A percentile compares a stretch with the other conserved stretches of the same genome.
Conservation (phyloP, 2,888 invertebrate genomes). For the Lochmaea crataegi region DNA sequence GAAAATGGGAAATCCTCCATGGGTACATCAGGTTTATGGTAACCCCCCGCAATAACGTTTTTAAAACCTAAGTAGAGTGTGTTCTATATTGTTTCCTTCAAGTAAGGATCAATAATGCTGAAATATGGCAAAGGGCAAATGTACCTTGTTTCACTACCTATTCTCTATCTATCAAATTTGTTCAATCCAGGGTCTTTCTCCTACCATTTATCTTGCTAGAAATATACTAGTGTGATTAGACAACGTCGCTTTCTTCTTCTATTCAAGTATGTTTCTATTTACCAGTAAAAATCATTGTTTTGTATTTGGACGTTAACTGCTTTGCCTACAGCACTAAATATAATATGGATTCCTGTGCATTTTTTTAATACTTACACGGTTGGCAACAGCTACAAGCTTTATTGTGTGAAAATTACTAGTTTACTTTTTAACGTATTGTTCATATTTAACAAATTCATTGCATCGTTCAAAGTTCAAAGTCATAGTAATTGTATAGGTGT, state of each 20-base stretch:
- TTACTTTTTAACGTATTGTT: not conserved
- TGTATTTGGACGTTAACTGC: slow-evolving; percentile 41
- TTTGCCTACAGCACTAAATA: slow-evolving; percentile 47
- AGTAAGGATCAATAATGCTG: too few species aligned
- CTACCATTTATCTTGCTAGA: too few species aligned
- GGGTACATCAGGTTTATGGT: too few species aligned
- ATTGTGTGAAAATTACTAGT: slow-evolving; percentile 11
- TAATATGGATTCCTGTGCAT: slow-evolving; percentile 33
- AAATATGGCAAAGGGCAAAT: too few species aligned
- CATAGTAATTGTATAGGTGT: not conserved
- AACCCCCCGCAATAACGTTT: too few species aligned
- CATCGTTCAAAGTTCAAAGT: not conserved
- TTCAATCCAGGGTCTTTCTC: too few species aligned
- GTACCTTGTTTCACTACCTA: too few species aligned
- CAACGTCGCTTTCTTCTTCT: not conserved
- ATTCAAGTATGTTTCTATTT: not conserved
- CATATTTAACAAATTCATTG: slow-evolving; percentile 7
- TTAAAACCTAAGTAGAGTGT: too few species aligned
- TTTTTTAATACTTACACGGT: slow-evolving; percentile 17
- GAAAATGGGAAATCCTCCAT: too few species aligned
- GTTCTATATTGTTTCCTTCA: too few species aligned
- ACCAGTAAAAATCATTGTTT: slow-evolving; percentile 5
- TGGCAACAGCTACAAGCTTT: slow-evolving; percentile 7
- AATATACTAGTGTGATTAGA: not conserved
- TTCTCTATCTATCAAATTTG: too few species aligned